Percentiles rank a stretch among this genome's conserved stretches.
Evolutionary conservation across 92 coral and sea anemone genomes (phyloP).

Genomic region (Meandrina meandrites): DNA sequence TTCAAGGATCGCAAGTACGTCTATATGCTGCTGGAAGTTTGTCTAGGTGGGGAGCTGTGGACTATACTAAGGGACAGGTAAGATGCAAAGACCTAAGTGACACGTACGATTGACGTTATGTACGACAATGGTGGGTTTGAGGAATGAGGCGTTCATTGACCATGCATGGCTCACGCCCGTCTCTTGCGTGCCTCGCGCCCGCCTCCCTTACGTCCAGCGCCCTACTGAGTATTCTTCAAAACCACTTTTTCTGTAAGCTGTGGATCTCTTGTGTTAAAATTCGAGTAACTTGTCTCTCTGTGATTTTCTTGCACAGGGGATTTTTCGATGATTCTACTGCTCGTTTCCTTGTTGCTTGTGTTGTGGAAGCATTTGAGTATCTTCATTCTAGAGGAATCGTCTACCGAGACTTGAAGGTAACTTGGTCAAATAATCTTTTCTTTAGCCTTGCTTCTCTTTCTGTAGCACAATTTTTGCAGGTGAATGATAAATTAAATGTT

Average conservation of each 20-base stretch:
- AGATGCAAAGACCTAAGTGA: not conserved
- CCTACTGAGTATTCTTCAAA: not conserved
- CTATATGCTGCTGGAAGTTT: slow-evolving; percentile 92
- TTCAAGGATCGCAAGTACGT: slow-evolving; percentile 93
- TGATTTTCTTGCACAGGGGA: slow-evolving; percentile 58
- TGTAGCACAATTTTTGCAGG: no score
- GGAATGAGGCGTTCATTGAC: no score
- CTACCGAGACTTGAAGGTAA: slow-evolving; percentile 94
- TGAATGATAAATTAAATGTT: no score
- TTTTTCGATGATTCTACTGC: slow-evolving; percentile 83
- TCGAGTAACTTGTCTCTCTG: not conserved
- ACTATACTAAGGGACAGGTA: slow-evolving; percentile 92
- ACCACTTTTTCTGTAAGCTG: not conserved
- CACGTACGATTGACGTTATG: not conserved
- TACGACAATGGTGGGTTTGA: not conserved
- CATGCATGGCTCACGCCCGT: not conserved
- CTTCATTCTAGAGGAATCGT: slow-evolving; percentile 92
- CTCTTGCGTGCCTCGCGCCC: not conserved
- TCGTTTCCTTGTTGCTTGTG: slow-evolving; percentile 91
- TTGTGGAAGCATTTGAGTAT: slow-evolving; percentile 93
- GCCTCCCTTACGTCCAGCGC: not conserved
- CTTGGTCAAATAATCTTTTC: not conserved
- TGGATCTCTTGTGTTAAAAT: not conserved
- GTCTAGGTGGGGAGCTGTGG: slow-evolving; percentile 99
- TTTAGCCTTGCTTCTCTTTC: no score